These are phyloP conservation scores for Celastrina argiolus DNA, from an alignment of 2,888 invertebrate genomes.

Conservation along the genomic window DNA sequence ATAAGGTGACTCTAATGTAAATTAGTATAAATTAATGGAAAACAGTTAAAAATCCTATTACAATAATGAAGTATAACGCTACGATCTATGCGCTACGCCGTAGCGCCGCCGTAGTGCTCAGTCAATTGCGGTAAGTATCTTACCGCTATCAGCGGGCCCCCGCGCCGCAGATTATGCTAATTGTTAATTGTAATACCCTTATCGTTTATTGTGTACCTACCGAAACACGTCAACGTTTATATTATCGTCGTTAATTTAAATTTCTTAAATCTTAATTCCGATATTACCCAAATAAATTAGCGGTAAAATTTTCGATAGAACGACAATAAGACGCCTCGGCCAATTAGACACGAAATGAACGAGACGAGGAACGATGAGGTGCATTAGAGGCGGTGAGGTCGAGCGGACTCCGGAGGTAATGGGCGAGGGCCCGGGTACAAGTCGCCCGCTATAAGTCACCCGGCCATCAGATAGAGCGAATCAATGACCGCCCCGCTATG, in stretches of 20 bases:
- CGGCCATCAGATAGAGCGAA: constrained; percentile 65
- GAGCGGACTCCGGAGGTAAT: constrained; percentile 48
- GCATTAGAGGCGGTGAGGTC: constrained; percentile 47
- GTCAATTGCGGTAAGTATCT: constrained; percentile 74
- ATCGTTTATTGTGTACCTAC: constrained; percentile 55
- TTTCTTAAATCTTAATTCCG: constrained; percentile 24
- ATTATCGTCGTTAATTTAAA: constrained; percentile 27
- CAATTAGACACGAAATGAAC: constrained; percentile 79
- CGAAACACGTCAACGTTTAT: constrained; percentile 31
- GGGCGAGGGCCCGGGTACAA: constrained; percentile 52
- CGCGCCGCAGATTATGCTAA: constrained; percentile 71
- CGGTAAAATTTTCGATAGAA: constrained; percentile 19
- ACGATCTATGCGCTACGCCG: constrained; percentile 34
- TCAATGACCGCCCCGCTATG: constrained; percentile 74
- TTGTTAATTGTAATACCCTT: constrained; percentile 65
- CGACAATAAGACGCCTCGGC: constrained; percentile 56
- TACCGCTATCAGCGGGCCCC: constrained; percentile 71
- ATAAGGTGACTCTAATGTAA: no score
- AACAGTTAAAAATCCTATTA: neutral
- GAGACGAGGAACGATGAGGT: constrained; percentile 58
- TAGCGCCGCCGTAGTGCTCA: constrained; percentile 49
- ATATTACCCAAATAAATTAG: constrained; percentile 21
- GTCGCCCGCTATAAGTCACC: constrained; percentile 64
- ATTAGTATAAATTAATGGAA: neutral
- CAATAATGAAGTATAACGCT: constrained; percentile 15